Evolutionary conservation across 2,797 vertebrate genomes (phyloP).

Genomic region (Crenichthys baileyi): DNA sequence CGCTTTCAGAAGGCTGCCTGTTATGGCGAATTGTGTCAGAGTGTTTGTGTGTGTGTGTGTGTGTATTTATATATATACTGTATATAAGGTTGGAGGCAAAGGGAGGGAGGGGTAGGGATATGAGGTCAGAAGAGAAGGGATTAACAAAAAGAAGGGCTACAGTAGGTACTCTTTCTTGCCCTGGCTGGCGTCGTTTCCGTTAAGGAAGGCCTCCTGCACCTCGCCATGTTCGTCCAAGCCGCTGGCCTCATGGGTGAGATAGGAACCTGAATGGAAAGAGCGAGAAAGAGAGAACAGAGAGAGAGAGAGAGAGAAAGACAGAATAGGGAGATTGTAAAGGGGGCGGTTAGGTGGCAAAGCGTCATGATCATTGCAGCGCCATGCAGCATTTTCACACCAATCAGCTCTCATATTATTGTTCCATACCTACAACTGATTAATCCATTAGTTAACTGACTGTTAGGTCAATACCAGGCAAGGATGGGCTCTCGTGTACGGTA

Average conservation of each 20-base stretch:
- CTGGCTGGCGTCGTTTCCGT: constrained; percentile 91
- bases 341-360: constrained; percentile 74
- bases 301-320: constrained; percentile 22
- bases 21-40: constrained; percentile 60
- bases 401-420: constrained; percentile 57
- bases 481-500: constrained; percentile 79
- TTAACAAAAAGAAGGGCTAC: constrained; percentile 72
- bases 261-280: constrained; percentile 83
- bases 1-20: constrained; percentile 75
- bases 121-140: constrained; percentile 65
- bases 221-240: constrained; percentile 93
- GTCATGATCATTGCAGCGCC: constrained; percentile 58
- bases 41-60: constrained; percentile 33
- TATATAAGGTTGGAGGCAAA: constrained; percentile 60
- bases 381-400: constrained; percentile 69
- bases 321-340: constrained; percentile 57
- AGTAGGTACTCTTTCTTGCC: constrained; percentile 93
- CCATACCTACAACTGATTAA: constrained; percentile 76
- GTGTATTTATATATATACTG: constrained; percentile 46
- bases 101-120: constrained; percentile 42
- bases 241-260: constrained; percentile 94
- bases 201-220: constrained; percentile 93
- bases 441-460: constrained; percentile 76
- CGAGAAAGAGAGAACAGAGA: constrained; percentile 26
- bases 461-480: constrained; percentile 81